Evolutionary conservation across 2,797 vertebrate genomes (phyloP), one percentile per base, ranked within the genome.

Genomic region (Echiichthys vipera): DNA sequence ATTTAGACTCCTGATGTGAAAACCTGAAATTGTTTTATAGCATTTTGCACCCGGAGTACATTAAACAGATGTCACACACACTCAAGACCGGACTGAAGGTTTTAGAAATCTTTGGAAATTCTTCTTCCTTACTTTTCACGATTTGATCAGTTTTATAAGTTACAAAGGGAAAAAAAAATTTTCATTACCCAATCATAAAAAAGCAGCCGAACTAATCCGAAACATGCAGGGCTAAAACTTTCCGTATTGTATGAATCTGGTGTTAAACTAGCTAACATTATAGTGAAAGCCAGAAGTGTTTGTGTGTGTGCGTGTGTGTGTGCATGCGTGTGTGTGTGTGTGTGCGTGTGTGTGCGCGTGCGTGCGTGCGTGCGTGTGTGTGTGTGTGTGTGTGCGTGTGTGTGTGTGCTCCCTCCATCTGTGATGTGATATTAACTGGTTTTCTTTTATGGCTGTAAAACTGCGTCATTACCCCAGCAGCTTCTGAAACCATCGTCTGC

Each of bases 401-500:
- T 62, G 49, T 34, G 42, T 49, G 54, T 55, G 53, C 50, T 12
- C 32, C 36, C 37, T 30, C 77, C 72, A 81, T 84, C 83, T 86
- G 77, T 62, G 76, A 65, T 71, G 64, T 75, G 63, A 80, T 70
- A 79, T 70, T 59, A 79, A 79, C 47, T 65, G 47, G 37, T 82
- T 85, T 81, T 73, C 55, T 88, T 65, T 74, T 58, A 83, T 74
- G 61, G 59, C 63, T 24, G 18, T 84, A 80, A 81, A 77, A 71
- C 69, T 3, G 54, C 65, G 51, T 83, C 77, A 84, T 80, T 88
- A 73, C 61, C 59, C 61, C 25, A 10, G 12, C 13, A 39, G 63
- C 79, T 72, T 58, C 36, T 59, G 56, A 39, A 63, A 62, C 13
- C 51, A 36, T 65, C 45, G 49, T 7, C 63, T 47, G 67, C 57